Evolutionary conservation across 1,140 invertebrate species (phyloP), one percentile per base, ranked within the genome.

Genomic region (Plutomurus gul): DNA sequence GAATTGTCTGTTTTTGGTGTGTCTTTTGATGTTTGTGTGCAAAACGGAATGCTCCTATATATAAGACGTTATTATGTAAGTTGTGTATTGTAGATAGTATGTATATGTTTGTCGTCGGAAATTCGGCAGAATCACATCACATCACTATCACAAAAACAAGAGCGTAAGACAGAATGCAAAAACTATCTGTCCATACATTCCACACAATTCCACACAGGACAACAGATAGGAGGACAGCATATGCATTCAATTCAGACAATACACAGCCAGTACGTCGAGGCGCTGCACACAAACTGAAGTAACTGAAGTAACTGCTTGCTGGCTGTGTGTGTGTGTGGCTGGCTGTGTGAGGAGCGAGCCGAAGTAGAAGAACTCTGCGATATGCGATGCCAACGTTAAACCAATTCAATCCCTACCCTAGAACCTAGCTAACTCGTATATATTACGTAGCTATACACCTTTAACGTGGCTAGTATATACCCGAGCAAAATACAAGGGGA

Each of bases 81-180:
- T n/a, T 36, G 27, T 4, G 11, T 7, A 25, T 16, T 33, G 22
- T 1, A 7, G 25, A 33, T 27, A 33, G 36, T 65, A 22, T 16
- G 25, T 43, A n/a, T 43, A 43, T 43, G n/a, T 43, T 13, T 43
- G n/a, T 43, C 10, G 39, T 43, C 39, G 39, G 39, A n/a, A 43
- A 43, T 43, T 43, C 39, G n/a, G 39, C 39, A 43, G 39, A 43
- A n/a, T n/a, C n/a, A n/a, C 11, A 65, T 65, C 56, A 65, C 56
- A 65, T 56, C 27, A 65, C 56, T 65, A 65, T 65, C 56, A 65
- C 56, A 65, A 65, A 51, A 65, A 60, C 51, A 30, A 27, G 25
- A 60, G 51, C 8, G 18, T 49, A n/a, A 49, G 46, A 49, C 46
- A 56, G 49, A 56, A 25, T 56, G 27, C 16, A 16, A 36, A 8